Conservation (phyloP, 2,797 vertebrate genomes). For the Glossophaga mutica region DNA sequence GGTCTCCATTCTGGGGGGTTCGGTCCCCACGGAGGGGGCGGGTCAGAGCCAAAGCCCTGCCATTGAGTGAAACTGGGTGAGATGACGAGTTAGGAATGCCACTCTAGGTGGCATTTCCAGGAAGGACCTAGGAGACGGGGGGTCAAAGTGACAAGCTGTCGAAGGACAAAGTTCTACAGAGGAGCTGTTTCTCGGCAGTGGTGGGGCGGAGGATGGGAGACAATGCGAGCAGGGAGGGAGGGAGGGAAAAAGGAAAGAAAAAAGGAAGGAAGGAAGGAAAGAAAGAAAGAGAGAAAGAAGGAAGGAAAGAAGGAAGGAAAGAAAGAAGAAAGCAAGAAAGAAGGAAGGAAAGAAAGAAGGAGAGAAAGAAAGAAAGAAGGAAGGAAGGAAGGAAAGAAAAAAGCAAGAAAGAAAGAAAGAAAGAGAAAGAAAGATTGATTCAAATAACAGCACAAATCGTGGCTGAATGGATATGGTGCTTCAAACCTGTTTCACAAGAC, state of each 20-base stretch:
- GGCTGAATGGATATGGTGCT: not conserved
- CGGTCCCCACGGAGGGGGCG: not conserved
- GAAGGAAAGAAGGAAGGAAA: not conserved
- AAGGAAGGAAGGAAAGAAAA: not conserved
- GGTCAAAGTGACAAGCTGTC: slow-evolving; percentile 1
- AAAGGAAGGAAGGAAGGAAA: not conserved
- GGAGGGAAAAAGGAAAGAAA: not conserved
- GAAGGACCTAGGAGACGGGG: slow-evolving; percentile 9
- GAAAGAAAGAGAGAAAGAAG: too few relatives aligned
- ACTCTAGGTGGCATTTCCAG: not conserved
- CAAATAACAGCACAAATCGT: not conserved
- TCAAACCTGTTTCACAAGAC: slow-evolving; percentile 36
- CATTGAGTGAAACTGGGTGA: not conserved
- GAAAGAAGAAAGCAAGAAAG: not conserved
- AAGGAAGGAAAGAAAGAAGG: too few relatives aligned
- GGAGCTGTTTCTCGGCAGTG: not conserved
- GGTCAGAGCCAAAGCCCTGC: not conserved
- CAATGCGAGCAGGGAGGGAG: too few relatives aligned
- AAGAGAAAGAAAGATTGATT: not conserved
- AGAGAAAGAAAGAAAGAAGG: not conserved
- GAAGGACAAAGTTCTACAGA: not conserved
- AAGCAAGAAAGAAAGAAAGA: not conserved
- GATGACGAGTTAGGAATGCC: not conserved
- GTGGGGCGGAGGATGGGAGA: not conserved
- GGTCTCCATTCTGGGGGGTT: not conserved